These are phyloP conservation scores for human DNA, from an alignment of 2,113 vertebrate genomes.

Conservation along the genomic window GRCh38 chr4:153493501-153494000, in stretches of 20 bases:
- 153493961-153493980: neutral
- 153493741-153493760: neutral
- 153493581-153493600: no score
- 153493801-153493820: neutral
- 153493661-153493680: neutral
- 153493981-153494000: neutral
- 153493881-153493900: neutral
- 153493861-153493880: rapidly evolving
- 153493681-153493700: neutral
- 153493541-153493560: no score
- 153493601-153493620: no score
- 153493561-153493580: no score
- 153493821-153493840: neutral
- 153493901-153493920: rapidly evolving
- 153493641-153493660: no score
- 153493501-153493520: no score
- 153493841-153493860: rapidly evolving
- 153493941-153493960: neutral
- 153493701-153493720: neutral
- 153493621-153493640: no score
- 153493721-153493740: neutral
- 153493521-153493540: no score
- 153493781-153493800: neutral
- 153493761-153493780: neutral
- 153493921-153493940: rapidly evolving